A percentile compares a stretch with the other conserved stretches of the same genome.
Conservation (phyloP, 1,140 invertebrate genomes). For the Zaprionus nigranus region DNA sequence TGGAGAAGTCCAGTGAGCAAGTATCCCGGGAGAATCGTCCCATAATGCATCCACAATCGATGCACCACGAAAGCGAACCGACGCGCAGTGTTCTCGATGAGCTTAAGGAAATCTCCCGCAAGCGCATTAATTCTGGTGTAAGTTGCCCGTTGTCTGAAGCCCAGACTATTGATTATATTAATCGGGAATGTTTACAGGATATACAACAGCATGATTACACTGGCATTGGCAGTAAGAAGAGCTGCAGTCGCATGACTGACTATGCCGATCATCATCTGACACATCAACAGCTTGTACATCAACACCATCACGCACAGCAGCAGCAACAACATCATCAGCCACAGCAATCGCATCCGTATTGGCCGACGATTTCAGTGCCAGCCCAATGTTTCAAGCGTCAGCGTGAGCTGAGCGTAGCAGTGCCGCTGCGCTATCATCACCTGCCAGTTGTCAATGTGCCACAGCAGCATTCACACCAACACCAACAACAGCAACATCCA, state of each 20-base stretch:
- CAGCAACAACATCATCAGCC: conserved; percentile 20
- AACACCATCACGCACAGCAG: conserved; percentile 36
- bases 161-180: background rate
- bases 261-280: conserved; percentile 44
- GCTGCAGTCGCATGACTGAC: conserved; percentile 62
- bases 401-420: conserved; percentile 47
- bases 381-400: conserved; percentile 47
- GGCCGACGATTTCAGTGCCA: conserved; percentile 20
- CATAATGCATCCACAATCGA: conserved; percentile 74
- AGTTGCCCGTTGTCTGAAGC: conserved; percentile 32
- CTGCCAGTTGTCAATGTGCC: conserved; percentile 15
- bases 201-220: conserved; percentile 49
- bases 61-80: conserved; percentile 76
- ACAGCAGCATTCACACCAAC: conserved; percentile 3
- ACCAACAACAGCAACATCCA: conserved; percentile 1
- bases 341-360: conserved; percentile 2
- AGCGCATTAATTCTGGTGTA: conserved; percentile 85
- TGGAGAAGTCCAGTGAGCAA: conserved; percentile 65
- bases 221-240: conserved; percentile 58
- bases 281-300: conserved; percentile 16
- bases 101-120: conserved; percentile 85
- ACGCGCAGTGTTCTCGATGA: conserved; percentile 85
- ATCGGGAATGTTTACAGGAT: conserved; percentile 61
- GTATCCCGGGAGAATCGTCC: conserved; percentile 77
- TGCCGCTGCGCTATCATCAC: conserved; percentile 31